Base-by-base conservation (phyloP, 2,888 invertebrate species). In the Lathronympha strigana region DNA sequence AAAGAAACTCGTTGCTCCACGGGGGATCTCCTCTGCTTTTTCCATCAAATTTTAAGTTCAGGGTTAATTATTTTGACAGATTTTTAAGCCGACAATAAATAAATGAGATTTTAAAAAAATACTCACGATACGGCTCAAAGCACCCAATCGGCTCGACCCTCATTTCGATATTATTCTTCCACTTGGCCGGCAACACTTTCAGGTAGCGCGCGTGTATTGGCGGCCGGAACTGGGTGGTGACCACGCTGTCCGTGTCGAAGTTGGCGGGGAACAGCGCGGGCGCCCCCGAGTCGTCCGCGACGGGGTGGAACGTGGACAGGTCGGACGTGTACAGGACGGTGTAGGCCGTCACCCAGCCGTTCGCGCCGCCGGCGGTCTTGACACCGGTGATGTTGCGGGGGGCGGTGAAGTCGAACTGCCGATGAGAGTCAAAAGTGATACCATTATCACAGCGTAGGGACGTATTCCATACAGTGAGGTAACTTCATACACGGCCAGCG, bases 121-220 rank as follows among this genome's bases (percentile, higher is more conserved):
- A 86, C 89, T 87, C 50, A 90, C 90, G 86, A 36, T 96, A 96
- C 1, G 95, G 94, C 71, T 94, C 87, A 73, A 93, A 97, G 79
- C 98, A 98, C 8, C 97, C 97, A 11, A 95, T 88, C 0, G 97
- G 93, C 75, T 98, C 97, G 0, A 95, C 84, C 64, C 95, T 93
- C 83, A 98, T 90, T 71, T 96, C 95, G 33, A 97, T 95, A 67
- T 93, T 93, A 3, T 94, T 87, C 40, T 95, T 93, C 97, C 97
- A 97, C 60, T 94, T 94, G 0, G 92, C 77, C 0, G 97, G 97
- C 60, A 94, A 82, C 38, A 98, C 80, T 76, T 95, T 95, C 0
- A 98, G 70, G 75, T 94, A 95, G 69, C 94, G 93, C 0, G 97
- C 94, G 70, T 94, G 92, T 49, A 98, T 92, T 0, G 97, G 95